These are phyloP conservation scores for Anthopleura xanthogrammica DNA, from an alignment of 92 coral and sea anemone genomes.

Conservation along the genomic window DNA sequence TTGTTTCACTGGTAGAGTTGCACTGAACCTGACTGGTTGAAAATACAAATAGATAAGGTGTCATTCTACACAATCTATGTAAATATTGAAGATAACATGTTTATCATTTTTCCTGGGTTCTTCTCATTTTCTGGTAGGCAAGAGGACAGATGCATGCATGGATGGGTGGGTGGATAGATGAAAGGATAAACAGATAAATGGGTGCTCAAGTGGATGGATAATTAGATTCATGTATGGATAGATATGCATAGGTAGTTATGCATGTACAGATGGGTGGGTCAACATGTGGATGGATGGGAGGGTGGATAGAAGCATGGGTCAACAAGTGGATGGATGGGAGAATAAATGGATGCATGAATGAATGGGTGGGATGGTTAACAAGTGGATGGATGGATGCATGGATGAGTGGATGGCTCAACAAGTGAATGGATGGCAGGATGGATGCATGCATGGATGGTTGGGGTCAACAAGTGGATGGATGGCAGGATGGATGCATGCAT, in stretches of 20 bases:
- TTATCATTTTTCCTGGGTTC: too few relatives aligned
- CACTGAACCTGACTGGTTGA: constrained; percentile 75
- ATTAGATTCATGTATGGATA: too few relatives aligned
- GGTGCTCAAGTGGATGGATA: too few relatives aligned
- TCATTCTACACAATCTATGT: neutral
- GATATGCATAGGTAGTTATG: too few relatives aligned
- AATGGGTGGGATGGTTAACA: neutral
- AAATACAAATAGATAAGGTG: neutral
- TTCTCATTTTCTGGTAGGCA: too few relatives aligned
- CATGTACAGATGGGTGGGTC: too few relatives aligned
- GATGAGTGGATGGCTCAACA: neutral
- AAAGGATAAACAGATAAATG: too few relatives aligned
- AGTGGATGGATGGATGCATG: neutral
- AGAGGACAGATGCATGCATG: too few relatives aligned
- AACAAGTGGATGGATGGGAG: neutral
- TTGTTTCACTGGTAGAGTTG: constrained; percentile 53
- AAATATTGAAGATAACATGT: too few relatives aligned
- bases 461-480: neutral
- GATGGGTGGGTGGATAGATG: too few relatives aligned
- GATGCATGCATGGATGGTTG: neutral
- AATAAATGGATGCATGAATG: neutral
- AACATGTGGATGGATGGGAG: too few relatives aligned
- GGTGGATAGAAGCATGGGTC: too few relatives aligned
- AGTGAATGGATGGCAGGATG: neutral
- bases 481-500: neutral